Conservation (phyloP, 2,797 vertebrate genomes). For the Tokudaia tokunoshimensis region DNA sequence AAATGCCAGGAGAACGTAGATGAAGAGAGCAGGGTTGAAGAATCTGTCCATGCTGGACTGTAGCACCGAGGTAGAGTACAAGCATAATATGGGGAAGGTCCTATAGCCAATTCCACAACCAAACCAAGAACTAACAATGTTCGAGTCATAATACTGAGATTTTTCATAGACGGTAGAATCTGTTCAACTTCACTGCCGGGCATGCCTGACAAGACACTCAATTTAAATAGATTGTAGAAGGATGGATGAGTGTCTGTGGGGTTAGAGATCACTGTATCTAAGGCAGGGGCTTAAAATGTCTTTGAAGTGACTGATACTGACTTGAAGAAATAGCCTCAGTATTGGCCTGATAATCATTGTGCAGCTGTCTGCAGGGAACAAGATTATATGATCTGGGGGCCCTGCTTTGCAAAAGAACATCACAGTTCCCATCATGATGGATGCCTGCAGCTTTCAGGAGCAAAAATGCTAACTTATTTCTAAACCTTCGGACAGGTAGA, state of each 20-base stretch:
- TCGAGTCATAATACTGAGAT: background rate
- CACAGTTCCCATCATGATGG: background rate
- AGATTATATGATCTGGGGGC: background rate
- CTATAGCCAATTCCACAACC: background rate
- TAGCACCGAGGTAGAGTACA: background rate
- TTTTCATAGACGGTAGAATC: slow-evolving; percentile 16
- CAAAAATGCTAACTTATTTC: background rate
- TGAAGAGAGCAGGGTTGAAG: background rate
- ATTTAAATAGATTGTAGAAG: background rate
- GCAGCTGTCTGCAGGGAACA: background rate
- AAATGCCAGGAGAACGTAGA: background rate
- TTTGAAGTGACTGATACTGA: slow-evolving; percentile 9
- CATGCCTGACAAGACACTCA: background rate
- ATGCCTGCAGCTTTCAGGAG: background rate
- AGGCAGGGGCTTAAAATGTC: background rate
- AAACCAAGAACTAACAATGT: background rate
- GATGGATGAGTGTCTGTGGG: background rate
- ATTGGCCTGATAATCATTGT: background rate
- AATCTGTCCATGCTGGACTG: background rate
- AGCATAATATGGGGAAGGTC: background rate
- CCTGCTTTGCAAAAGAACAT: background rate
- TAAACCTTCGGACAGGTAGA: background rate
- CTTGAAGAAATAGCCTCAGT: background rate
- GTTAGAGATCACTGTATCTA: background rate
- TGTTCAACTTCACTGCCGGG: background rate